Conservation (phyloP, 2,113 vertebrate species). For the Catharus bicknelli region DNA sequence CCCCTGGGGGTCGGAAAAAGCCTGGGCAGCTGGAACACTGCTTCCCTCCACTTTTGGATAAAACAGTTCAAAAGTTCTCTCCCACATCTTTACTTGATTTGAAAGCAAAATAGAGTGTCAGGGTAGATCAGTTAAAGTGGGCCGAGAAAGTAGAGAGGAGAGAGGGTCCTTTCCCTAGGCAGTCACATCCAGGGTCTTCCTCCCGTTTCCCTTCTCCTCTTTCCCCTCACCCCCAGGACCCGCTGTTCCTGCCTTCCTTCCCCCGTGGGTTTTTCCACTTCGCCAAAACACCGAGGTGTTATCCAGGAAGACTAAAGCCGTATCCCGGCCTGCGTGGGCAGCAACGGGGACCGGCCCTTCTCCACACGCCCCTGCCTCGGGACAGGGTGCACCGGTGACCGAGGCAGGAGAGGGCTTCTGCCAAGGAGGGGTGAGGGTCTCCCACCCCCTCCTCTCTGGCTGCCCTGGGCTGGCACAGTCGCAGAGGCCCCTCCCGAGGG, state of each 20-base stretch:
- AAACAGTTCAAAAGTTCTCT: conserved; percentile 63
- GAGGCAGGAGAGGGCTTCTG: fast-evolving
- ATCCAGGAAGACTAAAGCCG: background rate
- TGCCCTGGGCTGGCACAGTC: background rate
- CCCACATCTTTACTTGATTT: conserved; percentile 66
- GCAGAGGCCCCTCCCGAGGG: background rate
- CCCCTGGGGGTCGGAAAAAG: background rate
- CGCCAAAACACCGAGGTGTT: background rate
- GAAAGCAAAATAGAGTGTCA: conserved; percentile 64
- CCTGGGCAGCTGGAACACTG: background rate
- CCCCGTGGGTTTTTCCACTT: background rate
- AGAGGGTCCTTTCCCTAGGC: background rate
- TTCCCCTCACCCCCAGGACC: no score
- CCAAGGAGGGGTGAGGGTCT: background rate
- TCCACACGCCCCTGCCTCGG: background rate
- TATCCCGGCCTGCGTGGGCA: background rate
- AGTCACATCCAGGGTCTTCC: background rate
- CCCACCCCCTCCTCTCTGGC: background rate
- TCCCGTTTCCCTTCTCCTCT: background rate
- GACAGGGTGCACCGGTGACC: background rate
- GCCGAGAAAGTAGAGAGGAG: background rate
- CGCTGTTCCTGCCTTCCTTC: background rate
- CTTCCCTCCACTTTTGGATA: conserved; percentile 37
- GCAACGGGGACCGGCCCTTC: background rate
- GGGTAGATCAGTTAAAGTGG: conserved; percentile 32